Percentiles rank a stretch among this genome's conserved stretches.
phyloP scores from a whole-genome alignment of 1,140 invertebrate genomes.

The Olivierus martensii region DNA sequence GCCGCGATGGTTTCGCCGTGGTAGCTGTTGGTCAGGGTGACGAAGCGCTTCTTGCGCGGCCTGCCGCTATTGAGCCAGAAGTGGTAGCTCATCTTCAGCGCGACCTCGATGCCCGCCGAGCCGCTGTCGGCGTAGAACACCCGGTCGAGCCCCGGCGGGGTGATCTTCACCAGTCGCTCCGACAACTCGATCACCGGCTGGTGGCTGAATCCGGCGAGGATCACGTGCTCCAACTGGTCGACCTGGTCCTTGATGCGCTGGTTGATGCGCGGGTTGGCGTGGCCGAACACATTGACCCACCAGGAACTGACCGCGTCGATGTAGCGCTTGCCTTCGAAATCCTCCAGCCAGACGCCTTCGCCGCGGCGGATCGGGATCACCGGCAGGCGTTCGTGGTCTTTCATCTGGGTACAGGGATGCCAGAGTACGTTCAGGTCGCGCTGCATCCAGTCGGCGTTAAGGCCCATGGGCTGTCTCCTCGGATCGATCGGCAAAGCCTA shows the following conservation, averaged over 20 bases:
- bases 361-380: neutral
- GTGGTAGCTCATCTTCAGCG: neutral
- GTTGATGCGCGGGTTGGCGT: neutral
- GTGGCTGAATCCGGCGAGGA: neutral
- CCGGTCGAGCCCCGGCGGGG: neutral
- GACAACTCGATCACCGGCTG: neutral
- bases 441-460: no score
- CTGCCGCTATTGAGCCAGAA: neutral
- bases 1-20: neutral
- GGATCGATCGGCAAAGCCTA: no score
- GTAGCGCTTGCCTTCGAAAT: neutral
- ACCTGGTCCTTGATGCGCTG: neutral
- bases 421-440: neutral
- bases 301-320: neutral
- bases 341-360: neutral
- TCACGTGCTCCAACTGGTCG: neutral
- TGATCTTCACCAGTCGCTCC: neutral
- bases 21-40: neutral
- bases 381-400: neutral
- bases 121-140: neutral
- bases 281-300: neutral
- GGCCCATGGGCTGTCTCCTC: no score
- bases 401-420: neutral
- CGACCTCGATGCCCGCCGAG: neutral
- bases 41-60: neutral